Evolutionary conservation across 2,888 invertebrate genomes (phyloP).

Genomic region (Caenorhabditis angaria): DNA sequence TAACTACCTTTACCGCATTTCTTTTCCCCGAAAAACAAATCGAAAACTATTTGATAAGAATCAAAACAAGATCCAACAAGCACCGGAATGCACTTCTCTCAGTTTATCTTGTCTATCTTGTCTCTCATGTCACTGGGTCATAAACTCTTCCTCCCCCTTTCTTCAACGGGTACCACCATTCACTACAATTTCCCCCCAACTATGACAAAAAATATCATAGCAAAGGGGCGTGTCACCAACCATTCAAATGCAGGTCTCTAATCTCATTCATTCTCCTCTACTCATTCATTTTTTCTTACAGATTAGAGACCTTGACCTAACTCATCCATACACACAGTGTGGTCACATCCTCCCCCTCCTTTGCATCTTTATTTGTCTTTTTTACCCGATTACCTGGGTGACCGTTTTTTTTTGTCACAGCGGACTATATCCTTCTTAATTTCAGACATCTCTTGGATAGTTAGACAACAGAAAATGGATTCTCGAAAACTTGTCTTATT

Average conservation of each 20-base stretch:
- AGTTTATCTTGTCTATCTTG: background rate
- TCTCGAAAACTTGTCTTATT: conserved; percentile 21
- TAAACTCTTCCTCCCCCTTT: background rate
- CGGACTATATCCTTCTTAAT: too few species aligned
- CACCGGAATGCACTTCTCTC: background rate
- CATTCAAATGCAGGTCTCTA: background rate
- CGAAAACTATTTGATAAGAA: background rate
- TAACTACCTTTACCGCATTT: too few species aligned
- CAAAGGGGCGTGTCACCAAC: background rate
- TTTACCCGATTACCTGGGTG: too few species aligned
- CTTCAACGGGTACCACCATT: conserved; percentile 2
- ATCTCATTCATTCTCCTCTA: background rate
- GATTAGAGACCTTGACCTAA: conserved; percentile 39
- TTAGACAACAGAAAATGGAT: conserved; percentile 10
- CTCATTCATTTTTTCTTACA: conserved; percentile 6
- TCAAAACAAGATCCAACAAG: conserved; percentile 3
- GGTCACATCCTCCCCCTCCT: conserved; percentile 3
- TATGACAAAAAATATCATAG: background rate
- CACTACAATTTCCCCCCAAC: background rate
- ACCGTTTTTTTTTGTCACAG: too few species aligned
- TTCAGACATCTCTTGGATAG: background rate
- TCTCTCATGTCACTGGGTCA: conserved; percentile 6
- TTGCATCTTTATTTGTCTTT: background rate
- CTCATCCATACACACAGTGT: conserved; percentile 1
- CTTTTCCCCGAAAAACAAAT: background rate